Conservation (phyloP, 1,140 invertebrate species). For the Pollicipes pollicipes region DNA sequence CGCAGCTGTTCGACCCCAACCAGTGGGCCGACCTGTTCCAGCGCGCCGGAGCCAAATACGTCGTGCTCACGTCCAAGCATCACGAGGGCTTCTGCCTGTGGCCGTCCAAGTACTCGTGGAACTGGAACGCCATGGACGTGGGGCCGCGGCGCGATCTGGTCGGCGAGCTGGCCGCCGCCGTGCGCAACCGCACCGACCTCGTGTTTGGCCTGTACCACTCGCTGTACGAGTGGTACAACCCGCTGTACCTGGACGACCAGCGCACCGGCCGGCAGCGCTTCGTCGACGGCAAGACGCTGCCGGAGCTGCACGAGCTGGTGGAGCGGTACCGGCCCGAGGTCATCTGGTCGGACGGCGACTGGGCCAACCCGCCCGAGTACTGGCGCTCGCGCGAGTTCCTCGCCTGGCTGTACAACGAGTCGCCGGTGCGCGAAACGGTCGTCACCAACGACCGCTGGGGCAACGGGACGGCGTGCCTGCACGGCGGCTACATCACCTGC, state of each 20-base stretch:
- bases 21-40: slow-evolving; percentile 55
- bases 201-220: slow-evolving; percentile 78
- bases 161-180: slow-evolving; percentile 14
- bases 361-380: slow-evolving; percentile 25
- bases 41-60: slow-evolving; percentile 53
- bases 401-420: slow-evolving; percentile 30
- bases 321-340: not conserved
- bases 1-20: slow-evolving; percentile 59
- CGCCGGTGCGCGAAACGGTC: slow-evolving; percentile 32
- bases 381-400: slow-evolving; percentile 34
- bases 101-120: slow-evolving; percentile 62
- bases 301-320: slow-evolving; percentile 34
- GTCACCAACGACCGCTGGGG: slow-evolving; percentile 35
- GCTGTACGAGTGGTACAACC: slow-evolving; percentile 80
- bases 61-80: slow-evolving; percentile 82
- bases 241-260: slow-evolving; percentile 63
- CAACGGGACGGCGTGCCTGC: slow-evolving; percentile 10
- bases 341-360: slow-evolving; percentile 59
- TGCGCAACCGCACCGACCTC: slow-evolving; percentile 31
- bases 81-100: slow-evolving; percentile 64
- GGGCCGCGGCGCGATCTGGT: slow-evolving; percentile 27
- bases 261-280: slow-evolving; percentile 29
- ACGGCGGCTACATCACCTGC: not conserved
- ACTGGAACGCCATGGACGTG: slow-evolving; percentile 26
- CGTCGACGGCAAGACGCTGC: slow-evolving; percentile 27